A percentile compares a stretch with the other conserved stretches of the same genome.
These are phyloP conservation scores for Scomber japonicus DNA, from an alignment of 2,113 vertebrate species.

Conservation along the genomic window DNA sequence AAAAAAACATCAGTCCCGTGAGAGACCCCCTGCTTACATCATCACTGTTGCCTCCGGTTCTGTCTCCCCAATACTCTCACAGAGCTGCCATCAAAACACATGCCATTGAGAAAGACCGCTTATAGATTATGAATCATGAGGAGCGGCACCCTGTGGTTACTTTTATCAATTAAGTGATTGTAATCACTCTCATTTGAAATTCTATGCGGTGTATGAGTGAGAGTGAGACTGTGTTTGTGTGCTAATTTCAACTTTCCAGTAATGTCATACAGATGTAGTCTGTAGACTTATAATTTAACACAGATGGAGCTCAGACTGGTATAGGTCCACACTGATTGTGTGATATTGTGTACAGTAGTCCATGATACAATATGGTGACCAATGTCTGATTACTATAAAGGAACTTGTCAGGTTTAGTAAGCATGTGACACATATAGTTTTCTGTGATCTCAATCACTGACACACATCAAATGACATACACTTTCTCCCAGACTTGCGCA, in stretches of 20 bases:
- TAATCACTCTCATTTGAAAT: conserved; percentile 79
- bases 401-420: conserved; percentile 70
- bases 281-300: conserved; percentile 73
- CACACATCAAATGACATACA: conserved; percentile 64
- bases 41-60: conserved; percentile 60
- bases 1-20: conserved; percentile 65
- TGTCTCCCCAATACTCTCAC: conserved; percentile 53
- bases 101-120: conserved; percentile 56
- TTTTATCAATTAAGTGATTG: conserved; percentile 84
- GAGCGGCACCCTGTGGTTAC: conserved; percentile 68
- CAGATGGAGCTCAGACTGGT: conserved; percentile 68
- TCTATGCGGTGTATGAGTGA: conserved; percentile 82
- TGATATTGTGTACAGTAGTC: conserved; percentile 57
- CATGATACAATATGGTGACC: conserved; percentile 64
- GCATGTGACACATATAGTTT: conserved; percentile 68
- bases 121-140: conserved; percentile 80
- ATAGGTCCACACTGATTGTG: conserved; percentile 59
- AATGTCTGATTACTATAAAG: conserved; percentile 62
- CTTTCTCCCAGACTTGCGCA: conserved; percentile 68
- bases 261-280: conserved; percentile 76
- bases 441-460: conserved; percentile 68
- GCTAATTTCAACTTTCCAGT: conserved; percentile 83
- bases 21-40: conserved; percentile 77
- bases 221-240: conserved; percentile 78
- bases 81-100: conserved; percentile 61